A percentile compares a stretch with the other conserved stretches of the same genome.
These are phyloP conservation scores for Lutjanus erythropterus DNA, from an alignment of 2,113 vertebrate genomes.

Conservation along the genomic window DNA sequence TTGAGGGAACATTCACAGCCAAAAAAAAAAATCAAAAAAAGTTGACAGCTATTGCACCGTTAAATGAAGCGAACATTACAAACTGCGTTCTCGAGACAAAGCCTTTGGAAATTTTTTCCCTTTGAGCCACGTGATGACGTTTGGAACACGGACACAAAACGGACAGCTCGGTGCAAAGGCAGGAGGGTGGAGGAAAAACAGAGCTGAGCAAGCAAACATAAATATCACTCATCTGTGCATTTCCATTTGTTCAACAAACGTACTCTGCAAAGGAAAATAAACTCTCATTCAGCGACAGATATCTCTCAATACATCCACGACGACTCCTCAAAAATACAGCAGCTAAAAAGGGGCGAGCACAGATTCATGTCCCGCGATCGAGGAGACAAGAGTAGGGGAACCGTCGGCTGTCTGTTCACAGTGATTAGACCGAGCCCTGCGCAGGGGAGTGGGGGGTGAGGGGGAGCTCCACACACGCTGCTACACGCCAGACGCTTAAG, in stretches of 20 bases:
- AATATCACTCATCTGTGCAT: constrained; percentile 52
- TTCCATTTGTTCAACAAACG: constrained; percentile 68
- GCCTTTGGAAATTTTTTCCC: constrained; percentile 19
- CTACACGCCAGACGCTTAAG: constrained; percentile 30
- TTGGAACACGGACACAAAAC: constrained; percentile 27
- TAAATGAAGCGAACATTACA: constrained; percentile 42
- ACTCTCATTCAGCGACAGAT: constrained; percentile 48
- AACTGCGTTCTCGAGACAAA: constrained; percentile 26
- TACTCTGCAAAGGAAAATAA: constrained; percentile 48
- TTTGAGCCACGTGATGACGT: constrained; percentile 37
- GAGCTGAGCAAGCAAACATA: constrained; percentile 30
- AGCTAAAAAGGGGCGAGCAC: constrained; percentile 56
- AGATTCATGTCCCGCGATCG: not conserved
- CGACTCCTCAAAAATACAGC: constrained; percentile 61
- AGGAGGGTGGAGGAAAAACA: not conserved
- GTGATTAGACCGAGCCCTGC: constrained; percentile 44
- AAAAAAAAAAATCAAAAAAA: not conserved
- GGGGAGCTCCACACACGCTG: constrained; percentile 2
- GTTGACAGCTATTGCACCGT: constrained; percentile 57
- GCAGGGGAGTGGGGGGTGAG: no score
- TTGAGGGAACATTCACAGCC: constrained; percentile 27
- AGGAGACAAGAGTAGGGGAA: not conserved
- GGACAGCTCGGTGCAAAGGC: constrained; percentile 21
- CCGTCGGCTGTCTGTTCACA: constrained; percentile 54
- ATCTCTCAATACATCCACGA: constrained; percentile 40